Base-by-base conservation (phyloP, 2,888 invertebrate species). In the Drosophila antonietae region DNA sequence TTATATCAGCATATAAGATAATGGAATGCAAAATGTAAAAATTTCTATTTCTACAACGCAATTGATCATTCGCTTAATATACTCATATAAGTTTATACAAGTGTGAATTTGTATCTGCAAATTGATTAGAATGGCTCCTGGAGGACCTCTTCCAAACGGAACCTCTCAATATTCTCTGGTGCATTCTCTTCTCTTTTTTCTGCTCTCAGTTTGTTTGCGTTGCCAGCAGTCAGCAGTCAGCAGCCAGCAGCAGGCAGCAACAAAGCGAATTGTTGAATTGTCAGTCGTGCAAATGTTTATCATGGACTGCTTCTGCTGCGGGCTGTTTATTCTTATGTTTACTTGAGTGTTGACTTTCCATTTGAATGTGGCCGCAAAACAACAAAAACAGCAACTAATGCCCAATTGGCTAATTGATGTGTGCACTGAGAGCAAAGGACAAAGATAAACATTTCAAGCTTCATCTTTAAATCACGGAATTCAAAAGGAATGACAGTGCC, bases 271-370 rank as follows among this genome's bases (percentile, higher is more conserved):
- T 55, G 44, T 18, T 39, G 33, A 47, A 55, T 55, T 66, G 41
- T 28, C 35, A 41, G 18, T 31, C 49, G 41, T 37, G 60, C 44
- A 58, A 66, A 63, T 78, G 46, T 66, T 69, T 69, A 55, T 70
- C 47, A 23, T 63, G 44, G 57, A 63, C 37, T 74, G 47, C 78
- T 74, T 65, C 65, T 74, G 47, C 78, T 74, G 75, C 65, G 60
- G 79, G 69, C 65, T 68, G 59, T 74, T 68, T 74, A 60, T 56
- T 56, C 44, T 31, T n/a, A 56, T 62, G 43, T 53, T 68, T 66
- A 57, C 62, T 63, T 69, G 47, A 39, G 44, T 59, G 43, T 43
- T 52, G 6, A 66, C 47, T 43, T 33, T 10, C 18, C 28, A 68
- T 67, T 55, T 28, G 3, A 33, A 67, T 47, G 23, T 59, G 46